These are phyloP conservation scores for Atrichornis clamosus DNA, from an alignment of 2,113 vertebrate species.

Conservation along the genomic window DNA sequence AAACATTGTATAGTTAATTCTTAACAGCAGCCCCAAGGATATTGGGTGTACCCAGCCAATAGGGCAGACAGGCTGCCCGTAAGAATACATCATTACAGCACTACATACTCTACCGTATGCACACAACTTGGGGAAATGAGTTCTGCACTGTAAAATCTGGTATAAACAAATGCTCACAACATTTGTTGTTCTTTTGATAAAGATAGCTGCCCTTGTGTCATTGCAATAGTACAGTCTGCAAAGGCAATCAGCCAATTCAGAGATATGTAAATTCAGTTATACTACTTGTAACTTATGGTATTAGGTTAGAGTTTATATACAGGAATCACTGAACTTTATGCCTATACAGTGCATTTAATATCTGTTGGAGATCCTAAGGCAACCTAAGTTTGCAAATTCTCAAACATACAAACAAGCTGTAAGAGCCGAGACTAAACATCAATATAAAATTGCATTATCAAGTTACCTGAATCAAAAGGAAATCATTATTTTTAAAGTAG, in stretches of 20 bases:
- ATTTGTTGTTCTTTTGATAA: background rate
- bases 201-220: background rate
- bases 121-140: background rate
- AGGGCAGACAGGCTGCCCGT: background rate
- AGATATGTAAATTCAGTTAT: background rate
- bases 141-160: background rate
- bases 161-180: background rate
- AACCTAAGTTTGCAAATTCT: background rate
- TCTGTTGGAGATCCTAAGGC: background rate
- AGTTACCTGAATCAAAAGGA: background rate
- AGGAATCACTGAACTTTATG: background rate
- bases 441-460: background rate
- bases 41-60: background rate
- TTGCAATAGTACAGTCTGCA: background rate
- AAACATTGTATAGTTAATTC: background rate
- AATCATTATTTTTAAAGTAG: background rate
- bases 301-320: background rate
- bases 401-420: accelerated
- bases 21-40: background rate
- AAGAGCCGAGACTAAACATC: background rate
- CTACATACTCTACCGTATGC: background rate
- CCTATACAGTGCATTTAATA: background rate
- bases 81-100: background rate
- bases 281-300: background rate
- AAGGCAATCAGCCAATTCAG: background rate